Evolutionary conservation across 1,140 invertebrate genomes (phyloP).

Genomic region (Mylabris phalerata): DNA sequence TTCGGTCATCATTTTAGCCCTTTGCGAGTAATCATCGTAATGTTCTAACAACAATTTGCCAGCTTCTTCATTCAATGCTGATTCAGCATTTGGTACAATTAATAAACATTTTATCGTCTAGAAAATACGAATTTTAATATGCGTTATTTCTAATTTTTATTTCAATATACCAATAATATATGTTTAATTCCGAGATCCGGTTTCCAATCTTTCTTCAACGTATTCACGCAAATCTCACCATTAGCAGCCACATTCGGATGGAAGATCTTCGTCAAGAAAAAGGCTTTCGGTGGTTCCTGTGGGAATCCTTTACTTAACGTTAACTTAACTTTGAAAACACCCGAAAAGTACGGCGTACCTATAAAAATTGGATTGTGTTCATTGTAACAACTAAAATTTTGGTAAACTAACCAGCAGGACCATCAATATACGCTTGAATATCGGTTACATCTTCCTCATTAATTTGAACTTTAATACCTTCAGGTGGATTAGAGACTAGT

Average conservation of each 20-base stretch:
- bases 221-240: slow-evolving; percentile 97
- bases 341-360: slow-evolving; percentile 79
- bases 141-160: background rate
- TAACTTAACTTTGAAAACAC: slow-evolving; percentile 83
- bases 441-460: slow-evolving; percentile 90
- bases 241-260: slow-evolving; percentile 93
- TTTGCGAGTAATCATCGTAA: slow-evolving; percentile 83
- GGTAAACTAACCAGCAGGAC: slow-evolving; percentile 49
- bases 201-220: slow-evolving; percentile 95
- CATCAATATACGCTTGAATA: slow-evolving; percentile 85
- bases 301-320: slow-evolving; percentile 91
- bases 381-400: background rate
- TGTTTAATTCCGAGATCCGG: slow-evolving; percentile 93
- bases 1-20: slow-evolving; percentile 91
- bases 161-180: slow-evolving; percentile 72
- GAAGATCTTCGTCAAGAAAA: slow-evolving; percentile 95
- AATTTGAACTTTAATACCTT: slow-evolving; percentile 80
- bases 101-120: slow-evolving; percentile 87
- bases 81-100: slow-evolving; percentile 92
- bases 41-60: slow-evolving; percentile 84
- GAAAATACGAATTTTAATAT: slow-evolving; percentile 34
- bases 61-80: slow-evolving; percentile 89
- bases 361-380: slow-evolving; percentile 31
- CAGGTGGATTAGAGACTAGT: slow-evolving; percentile 67
- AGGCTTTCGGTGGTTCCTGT: slow-evolving; percentile 86